Evolutionary conservation across 2,888 invertebrate genomes (phyloP), one percentile per base, ranked within the genome.

Genomic region (Eristalinus sepulchralis): DNA sequence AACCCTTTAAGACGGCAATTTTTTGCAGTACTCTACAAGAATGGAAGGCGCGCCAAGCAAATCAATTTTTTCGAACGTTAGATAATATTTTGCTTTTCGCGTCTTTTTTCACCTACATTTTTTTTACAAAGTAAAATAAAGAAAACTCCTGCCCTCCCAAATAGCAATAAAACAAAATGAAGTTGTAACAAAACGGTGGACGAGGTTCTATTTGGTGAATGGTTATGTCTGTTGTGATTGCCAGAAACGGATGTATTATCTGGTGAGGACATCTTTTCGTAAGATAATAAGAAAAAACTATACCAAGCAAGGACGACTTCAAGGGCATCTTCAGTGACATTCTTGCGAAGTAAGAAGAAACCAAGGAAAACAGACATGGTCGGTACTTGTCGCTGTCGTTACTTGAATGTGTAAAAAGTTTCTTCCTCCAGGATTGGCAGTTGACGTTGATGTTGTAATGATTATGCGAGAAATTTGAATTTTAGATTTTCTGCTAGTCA

Each of bases 391-490:
- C 70, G 13, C 70, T 47, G 33, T 68, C 64, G 20, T 81, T 76
- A 20, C n/a, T 68, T n/a, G 64, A 71, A 76, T 76, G 57, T 60
- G 33, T 53, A 62, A 66, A 22, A 39, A 75, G 53, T 60, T 27
- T 10, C 39, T 31, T 57, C 47, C 59, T 8, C 17, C 34, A 34
- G 62, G 82, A 77, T 67, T 66, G 70, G 53, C 76, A 82, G 71
- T 77, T 63, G 82, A 83, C 53, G 60, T 62, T 13, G 62, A 72
- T 77, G 77, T 83, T 72, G 82, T 72, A 77, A 83, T 77, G 82
- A 72, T 83, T 83, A 83, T 77, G 77, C 77, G 55, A 27, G 22
- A 67, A 83, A 83, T 83, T 83, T 83, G 82, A 83, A 83, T 83
- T 83, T 71, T 60, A 83, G 36, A 83, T 83, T 83, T 77, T 77